A percentile compares a stretch with the other conserved stretches of the same genome.
Conservation (phyloP, 1,140 invertebrate genomes). For the Drosophila chauvacae region DNA sequence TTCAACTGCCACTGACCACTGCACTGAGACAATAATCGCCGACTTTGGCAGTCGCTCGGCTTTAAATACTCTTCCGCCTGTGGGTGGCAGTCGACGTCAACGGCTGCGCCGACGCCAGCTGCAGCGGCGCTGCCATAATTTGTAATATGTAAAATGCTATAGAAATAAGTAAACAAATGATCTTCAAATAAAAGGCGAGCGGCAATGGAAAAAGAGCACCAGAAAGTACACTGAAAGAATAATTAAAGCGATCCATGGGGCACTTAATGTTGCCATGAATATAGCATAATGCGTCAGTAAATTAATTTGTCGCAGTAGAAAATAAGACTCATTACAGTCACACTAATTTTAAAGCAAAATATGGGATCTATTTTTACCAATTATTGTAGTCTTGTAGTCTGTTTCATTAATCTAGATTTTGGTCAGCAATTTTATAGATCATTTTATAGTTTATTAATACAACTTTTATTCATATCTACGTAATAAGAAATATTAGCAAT, state of each 20-base stretch:
- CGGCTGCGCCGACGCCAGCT: background rate
- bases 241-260: background rate
- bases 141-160: conserved; percentile 46
- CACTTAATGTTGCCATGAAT: background rate
- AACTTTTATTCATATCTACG: too few species aligned
- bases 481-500: too few species aligned
- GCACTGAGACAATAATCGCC: conserved; percentile 58
- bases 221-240: conserved; percentile 2
- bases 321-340: background rate
- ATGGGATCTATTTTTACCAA: too few species aligned
- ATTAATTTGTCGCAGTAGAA: background rate
- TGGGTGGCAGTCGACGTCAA: conserved; percentile 20
- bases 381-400: too few species aligned
- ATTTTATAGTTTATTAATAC: too few species aligned
- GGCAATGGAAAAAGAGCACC: conserved; percentile 7
- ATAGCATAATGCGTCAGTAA: background rate
- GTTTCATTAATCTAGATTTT: too few species aligned
- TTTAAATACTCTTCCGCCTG: conserved; percentile 45
- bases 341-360: background rate
- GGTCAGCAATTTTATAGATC: too few species aligned
- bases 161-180: conserved; percentile 39
- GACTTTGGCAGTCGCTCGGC: conserved; percentile 4
- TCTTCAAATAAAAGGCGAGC: conserved; percentile 33
- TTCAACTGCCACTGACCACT: conserved; percentile 43
- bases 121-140: conserved; percentile 27